These are phyloP conservation scores for Belgica antarctica DNA, from an alignment of 2,888 invertebrate species.

Conservation along the genomic window DNA sequence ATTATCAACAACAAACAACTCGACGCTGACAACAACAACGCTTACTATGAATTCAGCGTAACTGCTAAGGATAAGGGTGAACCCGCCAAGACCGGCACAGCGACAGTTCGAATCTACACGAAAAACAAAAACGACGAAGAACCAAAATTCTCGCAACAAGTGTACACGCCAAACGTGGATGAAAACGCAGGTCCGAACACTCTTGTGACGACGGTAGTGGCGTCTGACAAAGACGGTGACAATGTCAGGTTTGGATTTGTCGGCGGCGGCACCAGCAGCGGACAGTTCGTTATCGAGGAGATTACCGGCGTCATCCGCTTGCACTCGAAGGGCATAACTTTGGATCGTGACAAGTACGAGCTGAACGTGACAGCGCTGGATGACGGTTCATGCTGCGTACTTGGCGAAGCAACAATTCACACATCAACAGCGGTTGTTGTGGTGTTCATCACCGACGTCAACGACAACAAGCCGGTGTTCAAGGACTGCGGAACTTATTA, in stretches of 20 bases:
- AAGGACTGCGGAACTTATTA: slow-evolving; percentile 90
- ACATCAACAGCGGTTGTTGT: slow-evolving; percentile 93
- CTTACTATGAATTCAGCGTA: slow-evolving; percentile 91
- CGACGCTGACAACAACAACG: slow-evolving; percentile 95
- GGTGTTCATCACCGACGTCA: slow-evolving; percentile 95
- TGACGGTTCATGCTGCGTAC: slow-evolving; percentile 94
- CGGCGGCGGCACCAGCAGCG: slow-evolving; percentile 83
- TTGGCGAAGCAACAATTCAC: slow-evolving; percentile 82
- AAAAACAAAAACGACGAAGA: slow-evolving; percentile 98
- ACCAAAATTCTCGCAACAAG: slow-evolving; percentile 94
- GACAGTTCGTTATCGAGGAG: slow-evolving; percentile 92
- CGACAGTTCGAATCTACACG: slow-evolving; percentile 93
- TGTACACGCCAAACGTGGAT: slow-evolving; percentile 93
- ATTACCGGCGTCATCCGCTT: slow-evolving; percentile 91
- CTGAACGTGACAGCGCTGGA: slow-evolving; percentile 96
- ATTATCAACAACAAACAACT: slow-evolving; percentile 90
- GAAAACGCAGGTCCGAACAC: slow-evolving; percentile 95
- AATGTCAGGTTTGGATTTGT: slow-evolving; percentile 91
- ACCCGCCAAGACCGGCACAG: slow-evolving; percentile 86
- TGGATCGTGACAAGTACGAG: slow-evolving; percentile 92
- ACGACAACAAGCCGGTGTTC: slow-evolving; percentile 95
- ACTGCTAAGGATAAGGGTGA: slow-evolving; percentile 94
- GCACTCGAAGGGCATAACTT: slow-evolving; percentile 78
- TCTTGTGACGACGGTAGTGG: slow-evolving; percentile 92
- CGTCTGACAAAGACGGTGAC: slow-evolving; percentile 96